phyloP scores from a whole-genome alignment of 2,113 vertebrate genomes.

The Oreochromis niloticus region DNA sequence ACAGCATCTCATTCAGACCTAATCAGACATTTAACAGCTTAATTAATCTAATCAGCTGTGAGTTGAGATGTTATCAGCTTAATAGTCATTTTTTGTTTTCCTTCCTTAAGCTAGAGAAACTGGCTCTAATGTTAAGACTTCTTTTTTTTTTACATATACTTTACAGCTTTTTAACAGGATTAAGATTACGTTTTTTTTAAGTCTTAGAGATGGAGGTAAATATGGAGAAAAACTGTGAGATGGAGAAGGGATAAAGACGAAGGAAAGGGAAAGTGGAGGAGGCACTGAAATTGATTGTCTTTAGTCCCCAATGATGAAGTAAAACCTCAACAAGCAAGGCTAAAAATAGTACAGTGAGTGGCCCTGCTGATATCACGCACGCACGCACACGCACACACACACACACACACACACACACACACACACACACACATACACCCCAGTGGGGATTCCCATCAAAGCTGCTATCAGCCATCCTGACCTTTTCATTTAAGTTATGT shows the following conservation, averaged over 20 bases:
- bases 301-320: constrained; percentile 33
- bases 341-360: constrained; percentile 54
- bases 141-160: neutral
- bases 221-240: neutral
- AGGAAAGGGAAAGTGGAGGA: neutral
- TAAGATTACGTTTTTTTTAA: neutral
- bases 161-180: neutral
- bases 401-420: neutral
- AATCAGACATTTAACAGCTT: neutral
- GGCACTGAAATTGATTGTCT: constrained; percentile 18
- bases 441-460: constrained; percentile 59
- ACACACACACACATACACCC: neutral
- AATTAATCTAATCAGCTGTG: neutral
- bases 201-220: neutral
- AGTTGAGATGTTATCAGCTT: neutral
- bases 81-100: neutral
- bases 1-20: neutral
- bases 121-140: neutral
- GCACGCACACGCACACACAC: neutral
- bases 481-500: constrained; percentile 47
- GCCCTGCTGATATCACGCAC: neutral
- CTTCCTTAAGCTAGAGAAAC: neutral
- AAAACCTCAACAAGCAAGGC: constrained; percentile 16
- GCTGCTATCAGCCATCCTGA: constrained; percentile 42
- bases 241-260: neutral